Base-by-base conservation (phyloP, 2,888 invertebrate genomes). In the Drosophila subquinaria region DNA sequence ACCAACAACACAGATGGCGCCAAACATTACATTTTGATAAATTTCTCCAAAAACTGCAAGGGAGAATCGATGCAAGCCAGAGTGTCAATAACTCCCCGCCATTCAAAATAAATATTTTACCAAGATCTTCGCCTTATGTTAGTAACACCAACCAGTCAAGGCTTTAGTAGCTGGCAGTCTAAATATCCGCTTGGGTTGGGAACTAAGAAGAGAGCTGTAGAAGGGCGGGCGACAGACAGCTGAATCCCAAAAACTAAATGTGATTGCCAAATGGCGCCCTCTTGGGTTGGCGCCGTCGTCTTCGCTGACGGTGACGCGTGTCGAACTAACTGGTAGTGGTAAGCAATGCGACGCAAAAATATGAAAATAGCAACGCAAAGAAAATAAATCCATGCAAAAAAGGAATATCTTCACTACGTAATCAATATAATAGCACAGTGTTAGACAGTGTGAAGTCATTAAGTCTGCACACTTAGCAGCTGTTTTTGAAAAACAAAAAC, bases 211-310 rank as follows among this genome's bases (percentile, higher is more conserved):
- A 36, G 47, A 45, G 35, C 4, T 23, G 30, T 10, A 38, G 47
- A 45, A 36, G 42, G 17, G 55, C 17, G 42, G 17, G 55, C 17
- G 36, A 47, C 53, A 67, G 27, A 43, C 52, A 60, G 35, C 48
- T 59, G 56, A 59, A 60, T 51, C 62, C 48, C 66, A 76, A 79
- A 64, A 76, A 76, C 79, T 81, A 82, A 78, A 87, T 82, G 80
- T 82, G 82, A 85, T 83, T 85, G 88, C 79, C 81, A 76, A 85
- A 81, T 67, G 88, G 89, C 85, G 88, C 79, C 85, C 76, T 48
- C 51, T 61, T 64, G 40, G 51, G 11, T 38, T 75, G 79, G 69
- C 79, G 81, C 81, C 81, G 45, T 15, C 13, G 35, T 4, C 11
- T 13, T 4, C 35, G 11, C n/a, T 56, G 56, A 51, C 52, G 47